Base-by-base conservation (phyloP, 1,140 invertebrate genomes). In the Orchesella cincta region DNA sequence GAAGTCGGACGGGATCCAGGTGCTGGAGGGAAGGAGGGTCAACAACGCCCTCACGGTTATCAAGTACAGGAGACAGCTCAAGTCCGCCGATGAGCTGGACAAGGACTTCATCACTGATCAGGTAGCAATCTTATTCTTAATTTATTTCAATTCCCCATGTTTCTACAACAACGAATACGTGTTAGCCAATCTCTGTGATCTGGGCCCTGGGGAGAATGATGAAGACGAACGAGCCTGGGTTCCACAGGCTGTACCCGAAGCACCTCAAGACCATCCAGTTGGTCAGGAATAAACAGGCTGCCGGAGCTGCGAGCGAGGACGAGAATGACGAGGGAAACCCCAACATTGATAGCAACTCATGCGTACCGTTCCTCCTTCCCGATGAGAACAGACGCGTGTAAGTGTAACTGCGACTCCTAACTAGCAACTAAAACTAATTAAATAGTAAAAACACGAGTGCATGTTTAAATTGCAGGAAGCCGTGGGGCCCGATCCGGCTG, bases 131-230 rank as follows among this genome's bases (percentile, higher is more conserved):
- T 36, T 72, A 72, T 34, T 33, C 16, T 72, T 73, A 78, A 46
- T 76, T 29, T 52, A 20, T 54, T 51, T 33, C 36, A 57, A 18
- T 31, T 62, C 71, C 51, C 73, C n/a, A n/a, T n/a, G n/a, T n/a
- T n/a, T n/a, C n/a, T n/a, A n/a, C n/a, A n/a, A n/a, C n/a, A n/a
- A n/a, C n/a, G n/a, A n/a, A n/a, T n/a, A n/a, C n/a, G n/a, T n/a
- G n/a, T n/a, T 81, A 93, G 92, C 91, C 83, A 93, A 96, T 87
- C 78, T 86, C 78, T 81, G 87, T 94, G 20, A 88, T 96, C 5
- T 97, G 94, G 94, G 93, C 94, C 0, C 85, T 96, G 26, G 95
- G 95, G 16, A 88, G 89, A 77, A 85, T 96, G 70, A 93, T 95
- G 83, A 86, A 89, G 20, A 91, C 90, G 74, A 90, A 91, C 54